Conservation (phyloP, 2,113 vertebrate genomes). For the Pedetes capensis region DNA sequence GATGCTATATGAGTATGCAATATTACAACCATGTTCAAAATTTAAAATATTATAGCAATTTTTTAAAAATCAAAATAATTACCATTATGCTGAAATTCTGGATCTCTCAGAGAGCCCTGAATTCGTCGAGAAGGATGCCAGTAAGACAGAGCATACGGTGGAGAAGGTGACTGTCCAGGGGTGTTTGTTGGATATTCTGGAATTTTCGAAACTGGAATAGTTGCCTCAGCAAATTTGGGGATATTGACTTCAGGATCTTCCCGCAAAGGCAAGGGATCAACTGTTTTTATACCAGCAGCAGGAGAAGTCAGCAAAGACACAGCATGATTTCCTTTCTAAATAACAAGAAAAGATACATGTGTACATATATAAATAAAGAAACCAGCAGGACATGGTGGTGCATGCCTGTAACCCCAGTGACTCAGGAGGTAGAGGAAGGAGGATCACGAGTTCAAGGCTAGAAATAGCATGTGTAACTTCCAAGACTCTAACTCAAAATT, state of each 20-base stretch:
- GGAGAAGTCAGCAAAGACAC: constrained; percentile 72
- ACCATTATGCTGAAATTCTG: constrained; percentile 94
- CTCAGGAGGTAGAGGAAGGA: no score
- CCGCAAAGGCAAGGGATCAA: constrained; percentile 87
- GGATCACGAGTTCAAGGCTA: no score
- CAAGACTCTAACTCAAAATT: no score
- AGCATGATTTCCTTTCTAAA: constrained; percentile 71
- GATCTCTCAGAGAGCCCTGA: constrained; percentile 87
- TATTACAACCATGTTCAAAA: neutral
- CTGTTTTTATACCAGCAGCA: constrained; percentile 87
- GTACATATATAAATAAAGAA: neutral
- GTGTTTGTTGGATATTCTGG: constrained; percentile 45
- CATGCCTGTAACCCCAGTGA: no score
- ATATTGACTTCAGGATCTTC: constrained; percentile 77
- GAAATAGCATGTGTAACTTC: no score
- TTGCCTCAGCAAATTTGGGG: constrained; percentile 4
- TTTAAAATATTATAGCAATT: constrained; percentile 1
- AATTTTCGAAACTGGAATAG: constrained; percentile 49
- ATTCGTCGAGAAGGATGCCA: constrained; percentile 83
- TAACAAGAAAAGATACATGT: neutral
- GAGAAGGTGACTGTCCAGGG: constrained; percentile 45
- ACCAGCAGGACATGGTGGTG: no score
- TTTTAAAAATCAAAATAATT: constrained; percentile 51
- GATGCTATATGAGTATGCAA: neutral
- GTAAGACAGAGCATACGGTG: neutral